phyloP scores from a whole-genome alignment of 2,888 invertebrate genomes.

The Macaria notata region DNA sequence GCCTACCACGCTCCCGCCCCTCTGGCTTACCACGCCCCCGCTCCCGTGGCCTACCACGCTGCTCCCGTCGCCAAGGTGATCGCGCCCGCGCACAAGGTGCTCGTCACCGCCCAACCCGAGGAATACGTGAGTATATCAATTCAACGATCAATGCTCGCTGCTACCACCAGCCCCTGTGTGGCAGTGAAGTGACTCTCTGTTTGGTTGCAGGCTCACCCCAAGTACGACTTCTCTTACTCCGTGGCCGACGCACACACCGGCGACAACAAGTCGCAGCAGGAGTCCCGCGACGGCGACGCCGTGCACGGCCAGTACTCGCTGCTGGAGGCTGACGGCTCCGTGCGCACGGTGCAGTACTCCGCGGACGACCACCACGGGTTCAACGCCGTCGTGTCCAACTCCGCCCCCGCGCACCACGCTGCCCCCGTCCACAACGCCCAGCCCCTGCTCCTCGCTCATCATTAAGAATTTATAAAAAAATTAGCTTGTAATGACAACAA shows the following conservation, averaged over 20 bases:
- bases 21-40: constrained; percentile 38
- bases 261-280: constrained; percentile 83
- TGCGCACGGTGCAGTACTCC: constrained; percentile 78
- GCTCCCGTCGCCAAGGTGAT: constrained; percentile 46
- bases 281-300: constrained; percentile 82
- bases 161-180: background rate
- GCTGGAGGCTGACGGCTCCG: constrained; percentile 76
- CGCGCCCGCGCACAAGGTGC: constrained; percentile 45
- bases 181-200: background rate
- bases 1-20: constrained; percentile 38
- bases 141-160: background rate
- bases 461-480: constrained; percentile 33
- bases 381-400: constrained; percentile 69
- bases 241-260: constrained; percentile 82
- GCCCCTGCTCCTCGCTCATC: constrained; percentile 49
- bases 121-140: constrained; percentile 54
- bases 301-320: constrained; percentile 81
- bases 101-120: constrained; percentile 45
- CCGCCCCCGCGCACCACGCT: constrained; percentile 57
- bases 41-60: constrained; percentile 43
- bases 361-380: constrained; percentile 79
- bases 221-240: constrained; percentile 82
- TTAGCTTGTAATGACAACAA: too few species aligned
- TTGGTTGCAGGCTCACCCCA: constrained; percentile 74
- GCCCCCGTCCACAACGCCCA: constrained; percentile 40